phyloP scores from a whole-genome alignment of 2,888 invertebrate species.

The Hypercompe scribonia region DNA sequence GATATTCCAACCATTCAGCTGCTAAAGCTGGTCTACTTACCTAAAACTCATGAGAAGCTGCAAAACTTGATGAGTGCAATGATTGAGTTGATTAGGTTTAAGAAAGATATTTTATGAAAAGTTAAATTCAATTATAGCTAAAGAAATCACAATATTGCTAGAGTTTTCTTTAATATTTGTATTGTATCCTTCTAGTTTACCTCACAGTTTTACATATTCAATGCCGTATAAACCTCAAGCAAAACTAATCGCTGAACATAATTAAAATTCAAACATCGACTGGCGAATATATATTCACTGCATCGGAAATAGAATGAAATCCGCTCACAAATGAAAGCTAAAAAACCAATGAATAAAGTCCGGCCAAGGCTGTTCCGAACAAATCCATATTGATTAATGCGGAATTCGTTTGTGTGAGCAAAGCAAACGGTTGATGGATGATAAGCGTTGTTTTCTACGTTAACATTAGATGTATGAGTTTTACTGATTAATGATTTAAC shows the following conservation, averaged over 20 bases:
- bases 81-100: background rate
- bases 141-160: too few relatives aligned
- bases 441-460: background rate
- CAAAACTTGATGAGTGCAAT: background rate
- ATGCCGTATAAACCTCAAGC: background rate
- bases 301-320: conserved; percentile 8
- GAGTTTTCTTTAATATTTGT: background rate
- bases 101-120: too few relatives aligned
- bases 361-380: conserved; percentile 1
- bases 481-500: background rate
- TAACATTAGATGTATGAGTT: background rate
- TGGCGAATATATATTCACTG: background rate
- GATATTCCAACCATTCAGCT: too few relatives aligned
- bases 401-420: background rate
- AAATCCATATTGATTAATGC: conserved; percentile 17
- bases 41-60: background rate
- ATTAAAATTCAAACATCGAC: background rate
- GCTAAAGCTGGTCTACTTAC: too few relatives aligned
- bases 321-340: background rate
- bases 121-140: too few relatives aligned
- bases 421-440: background rate
- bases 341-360: conserved; percentile 5
- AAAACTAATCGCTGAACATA: background rate
- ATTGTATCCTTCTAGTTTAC: background rate
- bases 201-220: background rate